Conservation (phyloP, 1,140 invertebrate genomes). For the Pseudoatta argentina region DNA sequence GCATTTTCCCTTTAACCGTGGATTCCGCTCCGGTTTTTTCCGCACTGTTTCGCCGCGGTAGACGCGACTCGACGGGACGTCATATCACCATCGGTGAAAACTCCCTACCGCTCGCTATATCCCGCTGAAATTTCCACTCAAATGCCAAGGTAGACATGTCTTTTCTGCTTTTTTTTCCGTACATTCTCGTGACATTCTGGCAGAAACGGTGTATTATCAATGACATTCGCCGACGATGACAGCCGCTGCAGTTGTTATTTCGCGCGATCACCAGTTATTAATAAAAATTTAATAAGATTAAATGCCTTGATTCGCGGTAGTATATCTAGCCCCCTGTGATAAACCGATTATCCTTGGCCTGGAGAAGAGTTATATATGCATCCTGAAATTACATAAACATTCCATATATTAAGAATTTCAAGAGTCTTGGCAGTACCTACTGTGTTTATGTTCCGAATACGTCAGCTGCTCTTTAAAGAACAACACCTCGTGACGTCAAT, state of each 20-base stretch:
- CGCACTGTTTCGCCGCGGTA: not conserved
- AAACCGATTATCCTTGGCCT: slow-evolving; percentile 3
- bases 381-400: slow-evolving; percentile 31
- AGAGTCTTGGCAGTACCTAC: slow-evolving; percentile 46
- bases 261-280: not conserved
- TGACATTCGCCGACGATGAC: not conserved
- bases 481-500: not conserved
- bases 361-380: slow-evolving; percentile 29
- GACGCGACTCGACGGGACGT: not conserved
- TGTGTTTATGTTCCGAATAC: slow-evolving; percentile 44
- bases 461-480: slow-evolving; percentile 50
- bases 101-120: not conserved
- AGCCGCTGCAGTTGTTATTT: not conserved
- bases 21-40: not conserved
- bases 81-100: not conserved
- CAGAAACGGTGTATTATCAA: not conserved
- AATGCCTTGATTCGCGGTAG: not conserved
- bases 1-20: slow-evolving; percentile 31
- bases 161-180: not conserved
- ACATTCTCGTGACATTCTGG: not conserved
- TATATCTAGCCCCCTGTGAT: not conserved
- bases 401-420: slow-evolving; percentile 15
- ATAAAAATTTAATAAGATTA: slow-evolving; percentile 18
- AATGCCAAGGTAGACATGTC: slow-evolving; percentile 49
- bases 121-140: not conserved